These are phyloP conservation scores for Silurus meridionalis DNA, from an alignment of 2,113 vertebrate species.

Conservation along the genomic window DNA sequence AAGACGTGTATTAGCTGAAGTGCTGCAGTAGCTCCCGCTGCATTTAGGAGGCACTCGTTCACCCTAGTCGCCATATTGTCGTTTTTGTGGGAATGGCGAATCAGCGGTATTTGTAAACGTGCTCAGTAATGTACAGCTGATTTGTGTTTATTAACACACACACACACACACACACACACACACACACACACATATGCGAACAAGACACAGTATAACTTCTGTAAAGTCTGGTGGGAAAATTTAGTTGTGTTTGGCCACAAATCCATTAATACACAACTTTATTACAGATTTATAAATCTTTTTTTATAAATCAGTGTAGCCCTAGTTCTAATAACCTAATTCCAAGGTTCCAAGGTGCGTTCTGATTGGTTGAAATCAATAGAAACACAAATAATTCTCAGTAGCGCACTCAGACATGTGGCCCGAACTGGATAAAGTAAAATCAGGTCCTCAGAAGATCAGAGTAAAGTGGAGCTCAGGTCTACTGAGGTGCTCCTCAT, in stretches of 20 bases:
- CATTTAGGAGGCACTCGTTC: background rate
- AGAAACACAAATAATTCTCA: background rate
- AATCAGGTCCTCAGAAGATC: background rate
- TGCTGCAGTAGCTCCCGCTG: background rate
- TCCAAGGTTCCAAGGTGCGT: background rate
- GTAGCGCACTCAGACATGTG: conserved; percentile 12
- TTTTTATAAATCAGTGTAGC: background rate
- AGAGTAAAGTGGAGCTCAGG: background rate
- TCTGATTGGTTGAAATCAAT: background rate
- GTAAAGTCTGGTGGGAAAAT: background rate
- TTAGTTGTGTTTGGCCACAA: background rate
- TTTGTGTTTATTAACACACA: background rate
- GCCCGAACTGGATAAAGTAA: background rate
- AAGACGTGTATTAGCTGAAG: background rate
- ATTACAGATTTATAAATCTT: background rate
- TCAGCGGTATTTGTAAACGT: background rate
- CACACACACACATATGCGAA: background rate
- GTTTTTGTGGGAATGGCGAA: background rate
- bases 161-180: no score
- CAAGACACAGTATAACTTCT: background rate
- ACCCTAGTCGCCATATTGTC: background rate
- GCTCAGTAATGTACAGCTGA: background rate
- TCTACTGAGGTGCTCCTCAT: background rate
- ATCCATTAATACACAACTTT: background rate
- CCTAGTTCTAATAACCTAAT: background rate